phyloP scores from a whole-genome alignment of 2,888 invertebrate genomes.

The Eumacrocentrus americanus region DNA sequence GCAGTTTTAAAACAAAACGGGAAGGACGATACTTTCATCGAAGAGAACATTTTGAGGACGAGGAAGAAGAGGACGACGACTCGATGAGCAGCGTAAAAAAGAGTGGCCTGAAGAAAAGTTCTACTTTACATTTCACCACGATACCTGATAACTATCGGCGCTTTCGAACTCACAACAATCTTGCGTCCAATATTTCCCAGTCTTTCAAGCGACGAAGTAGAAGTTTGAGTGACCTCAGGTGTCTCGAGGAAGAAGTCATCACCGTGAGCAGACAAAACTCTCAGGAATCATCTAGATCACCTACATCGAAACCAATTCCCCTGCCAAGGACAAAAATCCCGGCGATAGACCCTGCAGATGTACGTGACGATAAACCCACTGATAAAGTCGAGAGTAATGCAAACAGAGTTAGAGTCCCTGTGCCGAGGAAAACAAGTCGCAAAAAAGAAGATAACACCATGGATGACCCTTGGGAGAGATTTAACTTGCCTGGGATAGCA shows the following conservation, averaged over 20 bases:
- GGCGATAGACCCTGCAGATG: background rate
- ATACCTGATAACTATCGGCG: conserved; percentile 38
- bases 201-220: conserved; percentile 43
- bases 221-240: conserved; percentile 47
- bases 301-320: conserved; percentile 37
- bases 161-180: conserved; percentile 26
- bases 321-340: conserved; percentile 41
- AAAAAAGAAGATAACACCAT: conserved; percentile 20
- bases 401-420: conserved; percentile 3
- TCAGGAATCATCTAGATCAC: background rate
- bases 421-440: conserved; percentile 25
- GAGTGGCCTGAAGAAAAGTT: conserved; percentile 34
- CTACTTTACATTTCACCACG: conserved; percentile 36
- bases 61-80: conserved; percentile 18
- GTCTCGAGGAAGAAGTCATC: conserved; percentile 31
- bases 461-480: conserved; percentile 6
- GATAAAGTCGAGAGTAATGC: background rate
- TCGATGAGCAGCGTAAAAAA: conserved; percentile 6
- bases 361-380: background rate
- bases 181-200: conserved; percentile 2
- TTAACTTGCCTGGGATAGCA: background rate
- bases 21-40: conserved; percentile 30
- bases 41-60: conserved; percentile 12
- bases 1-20: conserved; percentile 40
- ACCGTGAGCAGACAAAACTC: background rate